These are phyloP conservation scores for Poicephalus gulielmi DNA, from an alignment of 2,113 vertebrate species.

Conservation along the genomic window DNA sequence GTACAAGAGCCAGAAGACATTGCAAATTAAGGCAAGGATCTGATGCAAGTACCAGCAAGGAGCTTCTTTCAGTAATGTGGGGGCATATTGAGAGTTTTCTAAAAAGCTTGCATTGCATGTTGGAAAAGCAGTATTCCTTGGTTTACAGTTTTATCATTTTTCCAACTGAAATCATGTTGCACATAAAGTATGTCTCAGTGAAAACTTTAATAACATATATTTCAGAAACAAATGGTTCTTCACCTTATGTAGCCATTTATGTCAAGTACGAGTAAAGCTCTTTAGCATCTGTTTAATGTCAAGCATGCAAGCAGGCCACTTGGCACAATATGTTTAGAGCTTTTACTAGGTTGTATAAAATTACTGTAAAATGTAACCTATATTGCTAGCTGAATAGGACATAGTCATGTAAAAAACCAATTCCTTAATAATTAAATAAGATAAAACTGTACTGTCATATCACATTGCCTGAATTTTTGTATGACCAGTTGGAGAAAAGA, in stretches of 20 bases:
- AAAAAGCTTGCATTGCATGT: not conserved
- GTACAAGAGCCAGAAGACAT: not conserved
- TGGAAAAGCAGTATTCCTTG: not conserved
- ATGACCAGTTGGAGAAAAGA: not conserved
- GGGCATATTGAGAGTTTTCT: not conserved
- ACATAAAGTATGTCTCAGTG: not conserved
- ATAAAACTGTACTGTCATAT: not conserved
- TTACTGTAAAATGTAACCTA: not conserved
- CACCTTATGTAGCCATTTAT: not conserved
- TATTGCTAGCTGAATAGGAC: not conserved
- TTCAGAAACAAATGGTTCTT: not conserved
- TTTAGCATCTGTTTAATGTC: not conserved
- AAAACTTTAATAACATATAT: not conserved
- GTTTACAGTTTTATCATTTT: fast-evolving
- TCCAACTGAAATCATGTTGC: not conserved
- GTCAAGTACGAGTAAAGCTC: not conserved
- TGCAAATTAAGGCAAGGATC: not conserved
- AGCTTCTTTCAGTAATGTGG: fast-evolving
- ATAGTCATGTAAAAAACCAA: fast-evolving
- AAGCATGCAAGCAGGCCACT: not conserved
- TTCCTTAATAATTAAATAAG: not conserved
- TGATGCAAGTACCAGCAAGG: not conserved
- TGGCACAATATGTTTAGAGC: not conserved
- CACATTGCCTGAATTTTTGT: not conserved
- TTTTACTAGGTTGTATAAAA: not conserved